Percentiles rank a stretch among this genome's conserved stretches.
Conservation (phyloP, 2,113 vertebrate species). For the Hemiprocne comata region DNA sequence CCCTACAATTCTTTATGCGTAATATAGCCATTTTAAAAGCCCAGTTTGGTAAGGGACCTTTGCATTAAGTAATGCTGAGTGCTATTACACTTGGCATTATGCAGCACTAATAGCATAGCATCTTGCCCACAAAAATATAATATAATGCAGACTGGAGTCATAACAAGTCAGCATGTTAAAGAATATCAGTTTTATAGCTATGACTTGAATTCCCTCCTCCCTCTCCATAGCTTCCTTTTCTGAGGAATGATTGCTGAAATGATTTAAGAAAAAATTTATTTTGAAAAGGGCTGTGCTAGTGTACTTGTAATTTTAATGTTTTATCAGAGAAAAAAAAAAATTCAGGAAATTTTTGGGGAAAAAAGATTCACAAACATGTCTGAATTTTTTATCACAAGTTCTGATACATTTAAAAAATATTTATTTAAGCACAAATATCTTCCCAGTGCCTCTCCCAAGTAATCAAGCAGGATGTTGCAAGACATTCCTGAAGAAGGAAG, state of each 20-base stretch:
- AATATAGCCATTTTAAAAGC: not conserved
- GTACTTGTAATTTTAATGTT: not conserved
- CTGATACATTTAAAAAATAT: not conserved
- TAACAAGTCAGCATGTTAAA: conserved; percentile 17
- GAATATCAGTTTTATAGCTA: not conserved
- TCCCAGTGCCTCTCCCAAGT: not conserved
- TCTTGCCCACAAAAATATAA: not conserved
- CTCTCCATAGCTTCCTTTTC: not conserved
- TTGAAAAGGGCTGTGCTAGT: not conserved
- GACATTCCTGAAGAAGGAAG: not conserved
- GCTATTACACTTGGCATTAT: not conserved
- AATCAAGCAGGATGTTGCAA: not conserved
- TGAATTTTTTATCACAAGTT: not conserved
- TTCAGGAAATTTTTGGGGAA: not conserved
- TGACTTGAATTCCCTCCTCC: not conserved
- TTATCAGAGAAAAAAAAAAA: not conserved
- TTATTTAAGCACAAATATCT: not conserved
- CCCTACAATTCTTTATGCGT: not conserved
- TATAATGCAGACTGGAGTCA: not conserved
- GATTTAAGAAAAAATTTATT: not conserved
- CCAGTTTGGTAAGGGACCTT: not conserved
- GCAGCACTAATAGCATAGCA: not conserved
- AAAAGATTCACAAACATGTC: not conserved
- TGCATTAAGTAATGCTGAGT: not conserved
- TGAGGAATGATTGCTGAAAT: not conserved